Evolutionary conservation across 2,113 vertebrate genomes (phyloP), one percentile per base, ranked within the genome.

Genomic region (Maccullochella peelii): DNA sequence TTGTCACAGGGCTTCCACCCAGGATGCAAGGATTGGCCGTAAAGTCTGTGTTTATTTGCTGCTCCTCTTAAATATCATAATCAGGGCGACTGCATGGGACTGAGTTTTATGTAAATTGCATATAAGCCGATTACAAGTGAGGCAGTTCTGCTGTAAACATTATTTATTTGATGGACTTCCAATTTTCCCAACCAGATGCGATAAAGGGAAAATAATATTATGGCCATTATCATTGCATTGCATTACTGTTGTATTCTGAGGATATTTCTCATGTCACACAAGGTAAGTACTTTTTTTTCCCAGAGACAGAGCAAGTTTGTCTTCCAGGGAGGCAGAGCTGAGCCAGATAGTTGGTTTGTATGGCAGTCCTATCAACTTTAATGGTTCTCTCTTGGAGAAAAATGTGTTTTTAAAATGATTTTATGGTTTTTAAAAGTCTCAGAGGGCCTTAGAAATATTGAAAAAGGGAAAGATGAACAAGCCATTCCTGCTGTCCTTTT

Each of bases 81-180:
- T 94, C 91, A 91, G 91, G 85, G 71, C 85, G 90, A 88, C 88
- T 94, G 90, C 84, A 87, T 86, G 90, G 92, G 88, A 91, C 91
- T 73, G 91, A 93, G 93, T 94, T 94, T 95, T 95, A 95, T 96
- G 95, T 94, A 95, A 95, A 96, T 95, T 93, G 87, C 85, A 82
- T 63, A 84, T 95, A 95, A 96, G 93, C 94, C 91, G 94, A 95
- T 96, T 95, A 95, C 88, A 94, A 92, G 87, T 84, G 85, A 94
- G 91, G 92, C 93, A 93, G 92, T 92, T 91, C 87, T 47, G 86
- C 90, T 78, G 84, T 91, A 94, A 93, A 94, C 86, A 93, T 93
- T 93, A 95, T 94, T 95, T 95, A 95, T 95, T 95, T 95, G 93
- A 94, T 94, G 90, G 89, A 93, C 93, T 94, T 94, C 92, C 94